Percentiles rank a stretch among this genome's conserved stretches.
Evolutionary conservation across 2,888 invertebrate genomes (phyloP).

Genomic region (Psylliodes chrysocephalus): DNA sequence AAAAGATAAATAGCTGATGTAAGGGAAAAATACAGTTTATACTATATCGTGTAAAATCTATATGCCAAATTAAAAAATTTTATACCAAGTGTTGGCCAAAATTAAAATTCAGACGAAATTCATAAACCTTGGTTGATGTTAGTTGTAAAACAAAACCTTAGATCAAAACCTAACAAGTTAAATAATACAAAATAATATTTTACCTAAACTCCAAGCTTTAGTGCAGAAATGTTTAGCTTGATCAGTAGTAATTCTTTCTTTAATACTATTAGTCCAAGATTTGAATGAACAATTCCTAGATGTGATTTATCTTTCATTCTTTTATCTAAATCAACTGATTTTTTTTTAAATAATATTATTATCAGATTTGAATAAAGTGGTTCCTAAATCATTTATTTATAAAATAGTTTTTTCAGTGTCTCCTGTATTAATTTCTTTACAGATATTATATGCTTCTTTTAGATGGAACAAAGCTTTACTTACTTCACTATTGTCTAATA

Average conservation of each 20-base stretch:
- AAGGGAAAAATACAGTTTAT: no score
- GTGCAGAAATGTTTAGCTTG: conserved; percentile 79
- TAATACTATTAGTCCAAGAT: conserved; percentile 84
- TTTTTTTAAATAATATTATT: conserved; percentile 72
- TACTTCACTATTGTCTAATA: conserved; percentile 70
- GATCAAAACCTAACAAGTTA: no score
- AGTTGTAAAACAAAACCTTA: no score
- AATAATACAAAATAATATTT: no score
- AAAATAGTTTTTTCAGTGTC: conserved; percentile 79
- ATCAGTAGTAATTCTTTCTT: conserved; percentile 74
- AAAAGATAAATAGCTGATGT: no score
- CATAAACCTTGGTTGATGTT: no score
- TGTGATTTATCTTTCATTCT: conserved; percentile 73
- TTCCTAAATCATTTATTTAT: conserved; percentile 85
- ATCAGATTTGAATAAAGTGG: conserved; percentile 72
- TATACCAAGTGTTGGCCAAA: no score
- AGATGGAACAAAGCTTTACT: conserved; percentile 72
- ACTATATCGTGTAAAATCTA: no score
- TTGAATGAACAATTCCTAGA: conserved; percentile 79
- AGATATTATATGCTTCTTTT: conserved; percentile 74
- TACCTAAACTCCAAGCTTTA: conserved; percentile 76
- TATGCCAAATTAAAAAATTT: no score
- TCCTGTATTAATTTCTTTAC: conserved; percentile 73
- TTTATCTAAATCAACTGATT: conserved; percentile 76
- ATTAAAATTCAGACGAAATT: no score